Conservation (phyloP, 1,140 invertebrate species). For the Cotesia typhae region DNA sequence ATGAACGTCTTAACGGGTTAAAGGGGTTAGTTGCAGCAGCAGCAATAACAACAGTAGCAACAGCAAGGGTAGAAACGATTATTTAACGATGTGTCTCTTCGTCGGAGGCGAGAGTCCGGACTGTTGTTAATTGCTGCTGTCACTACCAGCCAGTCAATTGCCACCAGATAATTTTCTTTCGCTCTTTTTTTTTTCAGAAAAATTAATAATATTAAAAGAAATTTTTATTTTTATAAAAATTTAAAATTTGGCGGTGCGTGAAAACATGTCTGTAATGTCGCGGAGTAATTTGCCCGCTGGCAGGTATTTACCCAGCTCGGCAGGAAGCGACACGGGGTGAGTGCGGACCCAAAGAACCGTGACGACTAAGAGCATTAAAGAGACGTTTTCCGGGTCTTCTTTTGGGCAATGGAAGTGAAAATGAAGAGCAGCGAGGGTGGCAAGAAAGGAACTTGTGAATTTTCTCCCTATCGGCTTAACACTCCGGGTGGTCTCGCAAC, state of each 20-base stretch:
- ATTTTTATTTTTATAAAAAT: too few species aligned
- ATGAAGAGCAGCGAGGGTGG: too few species aligned
- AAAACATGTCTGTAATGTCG: conserved; percentile 10
- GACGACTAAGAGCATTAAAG: conserved; percentile 65
- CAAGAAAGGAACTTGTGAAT: too few species aligned
- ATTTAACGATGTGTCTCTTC: conserved; percentile 55
- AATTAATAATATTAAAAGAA: background rate
- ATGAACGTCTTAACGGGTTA: conserved; percentile 55
- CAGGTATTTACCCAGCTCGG: conserved; percentile 60
- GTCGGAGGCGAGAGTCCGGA: conserved; percentile 56
- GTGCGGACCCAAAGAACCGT: conserved; percentile 46
- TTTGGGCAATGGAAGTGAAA: conserved; percentile 15
- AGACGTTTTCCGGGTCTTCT: conserved; percentile 64
- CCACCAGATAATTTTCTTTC: background rate
- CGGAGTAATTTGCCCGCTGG: conserved; percentile 59
- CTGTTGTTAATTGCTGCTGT: conserved; percentile 64
- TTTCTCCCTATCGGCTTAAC: too few species aligned
- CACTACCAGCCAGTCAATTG: conserved; percentile 59
- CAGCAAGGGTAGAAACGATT: conserved; percentile 53
- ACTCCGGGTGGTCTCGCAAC: too few species aligned
- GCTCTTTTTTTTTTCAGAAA: background rate
- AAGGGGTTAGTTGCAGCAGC: conserved; percentile 34
- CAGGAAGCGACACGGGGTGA: conserved; percentile 50
- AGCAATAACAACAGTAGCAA: too few species aligned
- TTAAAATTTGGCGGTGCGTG: too few species aligned